phyloP scores from a whole-genome alignment of 2,113 vertebrate genomes.

The Micromys minutus region DNA sequence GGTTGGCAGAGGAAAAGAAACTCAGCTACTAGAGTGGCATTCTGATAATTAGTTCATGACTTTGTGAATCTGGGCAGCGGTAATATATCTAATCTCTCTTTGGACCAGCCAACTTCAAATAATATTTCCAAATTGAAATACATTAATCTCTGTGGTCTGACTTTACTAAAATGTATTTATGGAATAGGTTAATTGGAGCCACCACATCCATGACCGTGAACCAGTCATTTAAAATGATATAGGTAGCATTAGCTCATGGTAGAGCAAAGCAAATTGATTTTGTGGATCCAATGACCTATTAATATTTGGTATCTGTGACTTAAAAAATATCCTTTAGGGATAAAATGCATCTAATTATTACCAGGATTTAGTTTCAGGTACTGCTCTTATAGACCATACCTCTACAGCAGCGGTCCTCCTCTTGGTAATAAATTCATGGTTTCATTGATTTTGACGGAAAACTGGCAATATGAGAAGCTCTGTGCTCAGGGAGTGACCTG shows the following conservation, averaged over 20 bases:
- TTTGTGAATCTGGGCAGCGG: constrained; percentile 63
- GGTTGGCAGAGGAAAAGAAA: neutral
- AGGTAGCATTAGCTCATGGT: constrained; percentile 61
- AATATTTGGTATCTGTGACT: neutral
- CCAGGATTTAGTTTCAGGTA: neutral
- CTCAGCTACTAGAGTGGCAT: constrained; percentile 50
- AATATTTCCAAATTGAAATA: constrained; percentile 77
- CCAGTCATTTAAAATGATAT: constrained; percentile 67
- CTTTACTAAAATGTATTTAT: constrained; percentile 77
- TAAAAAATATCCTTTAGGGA: constrained; percentile 1
- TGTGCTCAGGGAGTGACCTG: neutral
- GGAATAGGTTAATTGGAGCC: constrained; percentile 77
- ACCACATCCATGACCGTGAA: constrained; percentile 47
- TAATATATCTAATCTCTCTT: constrained; percentile 64
- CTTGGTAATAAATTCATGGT: neutral
- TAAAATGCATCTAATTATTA: constrained; percentile 11
- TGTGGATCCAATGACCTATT: neutral
- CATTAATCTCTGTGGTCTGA: constrained; percentile 73
- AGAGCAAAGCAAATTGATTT: constrained; percentile 50
- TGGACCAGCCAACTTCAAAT: constrained; percentile 64
- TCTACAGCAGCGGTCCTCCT: neutral
- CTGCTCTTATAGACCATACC: neutral
- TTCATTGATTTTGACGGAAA: neutral
- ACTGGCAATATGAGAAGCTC: neutral
- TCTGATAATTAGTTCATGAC: constrained; percentile 73